Conservation (phyloP, 2,888 invertebrate genomes). For the Stenodera caucasica region DNA sequence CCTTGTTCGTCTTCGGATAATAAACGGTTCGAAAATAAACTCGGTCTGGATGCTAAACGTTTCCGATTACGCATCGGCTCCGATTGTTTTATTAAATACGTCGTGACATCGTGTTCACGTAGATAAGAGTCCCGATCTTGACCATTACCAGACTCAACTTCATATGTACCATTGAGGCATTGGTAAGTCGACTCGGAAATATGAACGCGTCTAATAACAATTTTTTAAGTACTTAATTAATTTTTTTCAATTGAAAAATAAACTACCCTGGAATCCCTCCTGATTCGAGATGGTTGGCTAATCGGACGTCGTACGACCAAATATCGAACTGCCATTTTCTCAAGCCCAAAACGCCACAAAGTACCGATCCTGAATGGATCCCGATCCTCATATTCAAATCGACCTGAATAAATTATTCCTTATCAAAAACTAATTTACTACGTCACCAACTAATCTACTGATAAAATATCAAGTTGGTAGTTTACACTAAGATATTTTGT, state of each 20-base stretch:
- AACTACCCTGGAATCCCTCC: constrained; percentile 93
- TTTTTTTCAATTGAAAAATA: background rate
- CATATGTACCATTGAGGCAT: constrained; percentile 85
- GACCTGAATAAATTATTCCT: constrained; percentile 67
- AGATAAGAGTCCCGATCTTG: constrained; percentile 81
- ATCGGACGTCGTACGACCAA: constrained; percentile 92
- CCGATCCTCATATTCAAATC: constrained; percentile 98
- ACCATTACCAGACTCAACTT: constrained; percentile 91
- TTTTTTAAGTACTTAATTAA: background rate
- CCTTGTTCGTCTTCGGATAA: constrained; percentile 51
- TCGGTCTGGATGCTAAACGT: constrained; percentile 57
- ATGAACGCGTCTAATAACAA: constrained; percentile 80
- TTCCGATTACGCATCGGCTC: constrained; percentile 70
- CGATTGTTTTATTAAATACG: constrained; percentile 82
- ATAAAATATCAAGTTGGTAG: too few species aligned
- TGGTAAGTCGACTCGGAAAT: constrained; percentile 88
- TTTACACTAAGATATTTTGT: too few species aligned
- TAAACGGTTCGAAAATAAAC: constrained; percentile 54
- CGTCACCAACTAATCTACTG: too few species aligned
- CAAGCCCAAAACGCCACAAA: constrained; percentile 92
- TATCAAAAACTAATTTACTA: too few species aligned
- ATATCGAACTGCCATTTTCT: constrained; percentile 94
- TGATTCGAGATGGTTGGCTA: constrained; percentile 97
- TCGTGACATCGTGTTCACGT: constrained; percentile 81
- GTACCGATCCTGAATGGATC: constrained; percentile 93